phyloP scores from a whole-genome alignment of 2,888 invertebrate genomes.

The Abrostola tripartita region DNA sequence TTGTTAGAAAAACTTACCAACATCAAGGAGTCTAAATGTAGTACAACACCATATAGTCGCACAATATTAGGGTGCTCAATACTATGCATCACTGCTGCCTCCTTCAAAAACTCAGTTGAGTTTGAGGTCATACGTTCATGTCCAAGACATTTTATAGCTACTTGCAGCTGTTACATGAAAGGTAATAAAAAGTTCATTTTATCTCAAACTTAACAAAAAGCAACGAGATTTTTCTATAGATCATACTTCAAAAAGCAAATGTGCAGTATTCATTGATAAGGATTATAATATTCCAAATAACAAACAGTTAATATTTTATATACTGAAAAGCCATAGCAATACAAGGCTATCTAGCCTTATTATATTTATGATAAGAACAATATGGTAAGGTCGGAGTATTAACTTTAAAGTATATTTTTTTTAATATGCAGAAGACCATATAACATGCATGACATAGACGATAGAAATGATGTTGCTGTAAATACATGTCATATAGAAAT shows the following conservation, averaged over 20 bases:
- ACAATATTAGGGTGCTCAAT: conserved; percentile 99
- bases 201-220: too few species aligned
- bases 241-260: too few species aligned
- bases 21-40: conserved; percentile 96
- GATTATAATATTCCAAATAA: too few species aligned
- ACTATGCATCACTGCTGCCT: conserved; percentile 99
- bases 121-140: conserved; percentile 98
- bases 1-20: conserved; percentile 75
- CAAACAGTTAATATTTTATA: too few species aligned
- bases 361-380: too few species aligned
- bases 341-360: too few species aligned
- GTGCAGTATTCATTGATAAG: too few species aligned
- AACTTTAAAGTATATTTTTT: conserved; percentile 23
- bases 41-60: conserved; percentile 98
- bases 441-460: too few species aligned
- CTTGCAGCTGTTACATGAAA: conserved; percentile 91
- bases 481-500: background rate
- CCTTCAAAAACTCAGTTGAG: conserved; percentile 98
- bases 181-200: too few species aligned
- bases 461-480: too few species aligned
- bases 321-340: too few species aligned
- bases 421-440: conserved; percentile 3
- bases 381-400: conserved; percentile 16
- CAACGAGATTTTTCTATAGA: too few species aligned
- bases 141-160: conserved; percentile 98